These are phyloP conservation scores for Nomada fabriciana DNA, from an alignment of 2,888 invertebrate genomes.

Conservation along the genomic window DNA sequence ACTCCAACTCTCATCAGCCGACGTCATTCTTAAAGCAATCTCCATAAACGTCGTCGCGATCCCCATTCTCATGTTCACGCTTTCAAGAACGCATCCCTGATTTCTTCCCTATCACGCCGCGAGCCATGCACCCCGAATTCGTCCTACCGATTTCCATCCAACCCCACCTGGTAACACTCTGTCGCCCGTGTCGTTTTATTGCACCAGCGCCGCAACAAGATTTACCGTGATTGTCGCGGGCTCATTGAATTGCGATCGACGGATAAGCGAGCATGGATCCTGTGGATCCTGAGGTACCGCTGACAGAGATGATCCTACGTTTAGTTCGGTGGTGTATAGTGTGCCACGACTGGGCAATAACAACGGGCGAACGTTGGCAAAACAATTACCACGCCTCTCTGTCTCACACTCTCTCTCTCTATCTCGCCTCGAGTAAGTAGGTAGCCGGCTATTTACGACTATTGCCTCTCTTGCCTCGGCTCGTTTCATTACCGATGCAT, in stretches of 20 bases:
- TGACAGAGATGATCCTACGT: slow-evolving; percentile 24
- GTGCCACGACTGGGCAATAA: slow-evolving; percentile 55
- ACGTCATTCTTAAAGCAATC: too few relatives aligned
- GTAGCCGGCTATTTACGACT: slow-evolving; percentile 78
- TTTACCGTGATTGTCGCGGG: slow-evolving; percentile 1
- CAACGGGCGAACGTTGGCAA: slow-evolving; percentile 65
- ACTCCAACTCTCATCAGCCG: too few relatives aligned
- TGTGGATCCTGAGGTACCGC: not conserved
- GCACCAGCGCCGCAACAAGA: too few relatives aligned
- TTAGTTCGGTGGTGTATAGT: not conserved
- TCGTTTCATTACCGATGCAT: slow-evolving; percentile 79
- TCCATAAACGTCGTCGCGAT: too few relatives aligned
- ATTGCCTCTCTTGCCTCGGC: slow-evolving; percentile 66
- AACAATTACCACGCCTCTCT: slow-evolving; percentile 73
- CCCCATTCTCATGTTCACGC: too few relatives aligned
- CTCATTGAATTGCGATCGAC: slow-evolving; percentile 9
- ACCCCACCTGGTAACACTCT: too few relatives aligned
- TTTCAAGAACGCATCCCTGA: too few relatives aligned
- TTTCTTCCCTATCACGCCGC: too few relatives aligned
- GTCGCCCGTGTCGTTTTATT: too few relatives aligned
- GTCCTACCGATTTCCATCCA: too few relatives aligned
- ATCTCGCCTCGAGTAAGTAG: slow-evolving; percentile 71
- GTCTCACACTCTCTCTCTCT: slow-evolving; percentile 2
- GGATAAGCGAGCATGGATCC: not conserved
- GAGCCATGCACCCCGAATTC: too few relatives aligned